These are phyloP conservation scores for Agrilus planipennis DNA, from an alignment of 1,140 invertebrate genomes.

Conservation along the genomic window DNA sequence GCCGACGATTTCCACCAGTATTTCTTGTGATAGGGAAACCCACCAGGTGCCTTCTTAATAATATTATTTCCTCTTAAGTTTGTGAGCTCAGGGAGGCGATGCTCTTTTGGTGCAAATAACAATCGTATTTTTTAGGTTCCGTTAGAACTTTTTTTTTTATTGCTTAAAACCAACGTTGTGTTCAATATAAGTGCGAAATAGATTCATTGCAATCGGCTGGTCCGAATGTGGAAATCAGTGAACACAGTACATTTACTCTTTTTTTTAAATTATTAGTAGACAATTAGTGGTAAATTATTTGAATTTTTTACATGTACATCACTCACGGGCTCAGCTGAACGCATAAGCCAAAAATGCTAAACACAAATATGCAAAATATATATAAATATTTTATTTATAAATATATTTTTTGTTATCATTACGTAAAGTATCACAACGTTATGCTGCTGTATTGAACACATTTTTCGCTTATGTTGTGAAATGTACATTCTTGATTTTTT, in stretches of 20 bases:
- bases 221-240: slow-evolving; percentile 5
- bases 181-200: slow-evolving; percentile 26
- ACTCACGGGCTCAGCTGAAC: too few relatives aligned
- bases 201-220: slow-evolving; percentile 9
- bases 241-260: background rate
- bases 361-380: background rate
- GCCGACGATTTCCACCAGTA: slow-evolving; percentile 11
- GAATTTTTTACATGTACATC: slow-evolving; percentile 1
- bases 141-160: slow-evolving; percentile 4
- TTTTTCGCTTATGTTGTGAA: background rate
- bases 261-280: slow-evolving; percentile 6
- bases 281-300: slow-evolving; percentile 7
- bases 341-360: background rate
- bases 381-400: background rate
- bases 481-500: background rate
- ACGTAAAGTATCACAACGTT: too few relatives aligned
- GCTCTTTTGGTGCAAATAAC: background rate
- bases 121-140: slow-evolving; percentile 1
- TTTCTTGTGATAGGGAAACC: slow-evolving; percentile 14
- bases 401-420: too few relatives aligned
- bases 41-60: slow-evolving; percentile 7
- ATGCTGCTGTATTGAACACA: background rate
- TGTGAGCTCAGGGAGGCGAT: slow-evolving; percentile 1
- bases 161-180: slow-evolving; percentile 30
- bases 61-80: background rate